Evolutionary conservation across 2,888 invertebrate species (phyloP), one percentile per base, ranked within the genome.

Genomic region (Drosophila phalerata): DNA sequence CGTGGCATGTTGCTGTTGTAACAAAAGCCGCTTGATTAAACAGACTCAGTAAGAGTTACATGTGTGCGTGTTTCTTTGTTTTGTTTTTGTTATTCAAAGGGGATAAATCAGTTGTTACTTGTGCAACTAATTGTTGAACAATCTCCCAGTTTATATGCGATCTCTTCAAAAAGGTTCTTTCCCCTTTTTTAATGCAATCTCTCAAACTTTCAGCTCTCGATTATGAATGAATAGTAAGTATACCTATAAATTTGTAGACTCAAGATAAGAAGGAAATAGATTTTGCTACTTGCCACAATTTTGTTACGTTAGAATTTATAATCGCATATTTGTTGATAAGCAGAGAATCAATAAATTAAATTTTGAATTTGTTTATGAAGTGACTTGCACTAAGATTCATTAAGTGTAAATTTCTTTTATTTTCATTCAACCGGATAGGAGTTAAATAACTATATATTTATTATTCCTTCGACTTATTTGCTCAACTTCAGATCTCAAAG

Each of bases 11-110:
- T 52, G 53, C 32, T 52, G 28, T 58, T 53, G 53, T 48, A 79
- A 85, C 85, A 79, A 88, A 88, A 76, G 76, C 63, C 53, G 79
- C 85, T 87, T 83, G 85, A 83, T 83, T 83, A 81, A 81, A 73
- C 63, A 57, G 62, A 62, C 28, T 65, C 28, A 37, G 45, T 42
- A n/a, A n/a, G 47, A 17, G 37, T 43, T 37, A 47, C 48, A 51
- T 34, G 45, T 32, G 15, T 30, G 48, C 45, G 1, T 34, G 13
- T 37, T 13, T 37, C 0, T 37, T 2, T n/a, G 2, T 30, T 28
- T 28, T 22, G 22, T 6, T 30, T 28, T 28, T 22, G 22, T 34
- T 34, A 30, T 48, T 25, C 13, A 17, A 17, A 22, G 3, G 28
- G 53, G 13, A n/a, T 22, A 25, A 15, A 10, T 2, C 11, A 22